These are phyloP conservation scores for Lingula anatina DNA, from an alignment of 2,888 invertebrate species.

Conservation along the genomic window DNA sequence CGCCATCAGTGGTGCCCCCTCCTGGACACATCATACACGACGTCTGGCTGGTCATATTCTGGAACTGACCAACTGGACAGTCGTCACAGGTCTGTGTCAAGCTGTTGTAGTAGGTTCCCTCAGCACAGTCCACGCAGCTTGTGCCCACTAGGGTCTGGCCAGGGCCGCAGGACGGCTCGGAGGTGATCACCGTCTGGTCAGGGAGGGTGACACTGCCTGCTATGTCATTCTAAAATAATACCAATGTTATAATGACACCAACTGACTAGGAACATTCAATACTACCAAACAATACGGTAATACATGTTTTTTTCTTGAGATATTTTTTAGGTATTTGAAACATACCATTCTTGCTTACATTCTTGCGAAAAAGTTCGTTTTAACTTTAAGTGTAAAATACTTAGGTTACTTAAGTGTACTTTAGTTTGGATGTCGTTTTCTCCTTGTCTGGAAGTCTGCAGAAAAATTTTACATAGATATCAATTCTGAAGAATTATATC, in stretches of 20 bases:
- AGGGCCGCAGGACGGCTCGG: constrained; percentile 86
- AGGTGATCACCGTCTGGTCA: constrained; percentile 76
- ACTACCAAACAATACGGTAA: no score
- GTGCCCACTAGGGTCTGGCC: constrained; percentile 93
- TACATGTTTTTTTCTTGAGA: no score
- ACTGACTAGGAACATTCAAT: no score
- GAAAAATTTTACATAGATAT: no score
- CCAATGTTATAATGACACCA: constrained; percentile 7
- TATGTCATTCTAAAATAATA: constrained; percentile 6
- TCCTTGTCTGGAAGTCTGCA: no score
- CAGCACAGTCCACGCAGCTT: constrained; percentile 78
- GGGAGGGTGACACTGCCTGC: constrained; percentile 91
- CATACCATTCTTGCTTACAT: no score
- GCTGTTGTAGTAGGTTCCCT: constrained; percentile 78
- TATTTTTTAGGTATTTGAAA: no score
- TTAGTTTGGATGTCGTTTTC: no score
- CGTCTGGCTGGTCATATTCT: constrained; percentile 60
- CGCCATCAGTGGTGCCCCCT: constrained; percentile 18
- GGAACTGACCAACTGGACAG: constrained; percentile 59
- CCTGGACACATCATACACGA: constrained; percentile 61
- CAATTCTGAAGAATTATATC: no score
- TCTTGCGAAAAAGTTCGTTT: no score
- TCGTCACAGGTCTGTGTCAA: constrained; percentile 70
- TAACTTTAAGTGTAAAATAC: no score
- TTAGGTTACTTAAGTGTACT: no score